Evolutionary conservation across 2,797 vertebrate species (phyloP).

Genomic region (Sylvilagus floridanus): DNA sequence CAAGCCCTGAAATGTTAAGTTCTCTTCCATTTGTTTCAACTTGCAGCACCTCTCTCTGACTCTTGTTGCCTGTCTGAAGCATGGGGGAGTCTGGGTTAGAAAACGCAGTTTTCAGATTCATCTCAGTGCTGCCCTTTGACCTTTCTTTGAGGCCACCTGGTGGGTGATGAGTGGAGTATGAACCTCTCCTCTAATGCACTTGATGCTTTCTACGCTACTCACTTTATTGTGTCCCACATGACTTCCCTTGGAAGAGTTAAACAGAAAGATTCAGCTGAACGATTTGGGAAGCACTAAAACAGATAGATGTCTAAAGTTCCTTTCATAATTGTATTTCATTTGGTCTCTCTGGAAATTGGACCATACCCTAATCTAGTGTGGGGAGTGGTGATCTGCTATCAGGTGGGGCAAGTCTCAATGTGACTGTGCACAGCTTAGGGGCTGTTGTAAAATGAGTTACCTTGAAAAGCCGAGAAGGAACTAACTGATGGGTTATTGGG

Average conservation of each 20-base stretch:
- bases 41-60: background rate
- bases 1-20: background rate
- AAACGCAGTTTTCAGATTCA: background rate
- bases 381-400: background rate
- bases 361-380: background rate
- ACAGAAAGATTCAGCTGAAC: background rate
- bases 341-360: background rate
- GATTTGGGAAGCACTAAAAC: conserved; percentile 28
- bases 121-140: background rate
- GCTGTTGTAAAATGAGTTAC: background rate
- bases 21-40: background rate
- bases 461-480: background rate
- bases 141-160: background rate
- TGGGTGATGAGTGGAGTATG: background rate
- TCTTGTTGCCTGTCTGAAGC: background rate
- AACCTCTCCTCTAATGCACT: background rate
- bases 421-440: background rate
- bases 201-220: background rate
- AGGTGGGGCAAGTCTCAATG: background rate
- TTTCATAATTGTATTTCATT: background rate
- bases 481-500: background rate
- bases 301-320: background rate
- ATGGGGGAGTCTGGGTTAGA: background rate
- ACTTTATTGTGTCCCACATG: background rate
- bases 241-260: conserved; percentile 22